Base-by-base conservation (phyloP, 2,113 vertebrate genomes). In the Speoplatyrhinus poulsoni region DNA sequence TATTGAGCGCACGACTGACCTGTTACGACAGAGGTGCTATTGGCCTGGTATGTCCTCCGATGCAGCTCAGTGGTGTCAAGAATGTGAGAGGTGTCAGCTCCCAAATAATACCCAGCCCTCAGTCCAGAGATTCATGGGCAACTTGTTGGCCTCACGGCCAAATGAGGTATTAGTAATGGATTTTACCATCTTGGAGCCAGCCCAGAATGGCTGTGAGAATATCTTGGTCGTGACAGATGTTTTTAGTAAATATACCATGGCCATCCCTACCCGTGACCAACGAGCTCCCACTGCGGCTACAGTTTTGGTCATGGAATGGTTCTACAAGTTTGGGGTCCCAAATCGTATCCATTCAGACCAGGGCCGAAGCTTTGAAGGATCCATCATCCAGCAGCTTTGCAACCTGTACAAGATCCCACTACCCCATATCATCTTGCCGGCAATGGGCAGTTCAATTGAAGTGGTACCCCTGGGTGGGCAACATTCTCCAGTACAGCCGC, bases 141-240 rank as follows among this genome's bases (percentile, higher is more conserved):
- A 54, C n/a, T 54, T 54, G 12, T 13, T 54, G 6, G 52, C 52
- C n/a, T 54, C 52, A 15, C 13, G 1, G 9, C 52, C 52, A 54
- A 54, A 54, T 13, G 9, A 61, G 12, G 41, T 67, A 49, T 9
- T 66, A 5, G 56, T 63, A 6, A 16, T 62, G 48, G 60, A 62
- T 9, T 62, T 47, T 11, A 47, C 60, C 15, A n/a, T 17, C 3
- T 16, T 47, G 9, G 46, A 67, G n/a, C 47, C n/a, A 19, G 19
- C 62, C 2, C n/a, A 6, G 9, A 48, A 72, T 12, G 52, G 47
- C 12, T 41, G 5, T 11, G 71, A 73, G 41, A 26, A 60, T 9
- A 46, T 75, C 0, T 7, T 75, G 9, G 12, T 75, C 1, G 19
- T 75, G 46, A 63, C 65, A 2, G 65, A 75, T 50, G 59, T 75